phyloP scores from a whole-genome alignment of 2,888 invertebrate species.

The Tupiocoris notatus region DNA sequence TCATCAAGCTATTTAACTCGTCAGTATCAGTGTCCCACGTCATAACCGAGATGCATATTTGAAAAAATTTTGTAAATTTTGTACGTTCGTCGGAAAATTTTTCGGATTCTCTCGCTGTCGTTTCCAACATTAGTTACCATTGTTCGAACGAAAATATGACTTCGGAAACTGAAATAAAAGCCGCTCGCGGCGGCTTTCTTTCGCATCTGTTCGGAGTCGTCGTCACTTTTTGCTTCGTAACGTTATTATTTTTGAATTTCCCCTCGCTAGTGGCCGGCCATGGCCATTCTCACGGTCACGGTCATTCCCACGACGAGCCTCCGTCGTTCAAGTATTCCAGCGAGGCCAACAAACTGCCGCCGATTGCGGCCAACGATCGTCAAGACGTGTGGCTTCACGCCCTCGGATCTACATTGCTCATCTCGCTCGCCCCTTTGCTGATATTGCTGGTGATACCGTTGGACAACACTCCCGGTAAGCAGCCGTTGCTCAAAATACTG shows the following conservation, averaged over 20 bases:
- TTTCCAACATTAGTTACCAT: no score
- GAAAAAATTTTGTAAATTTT: no score
- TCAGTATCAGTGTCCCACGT: no score
- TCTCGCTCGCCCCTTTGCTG: conserved; percentile 92
- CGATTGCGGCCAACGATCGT: conserved; percentile 24
- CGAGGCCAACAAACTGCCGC: conserved; percentile 60
- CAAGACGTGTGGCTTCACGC: conserved; percentile 71
- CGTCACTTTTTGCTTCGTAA: conserved; percentile 12
- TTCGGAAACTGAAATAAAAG: background rate
- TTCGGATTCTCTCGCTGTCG: no score
- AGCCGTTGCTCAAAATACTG: conserved; percentile 83
- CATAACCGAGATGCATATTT: no score
- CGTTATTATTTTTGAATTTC: conserved; percentile 35
- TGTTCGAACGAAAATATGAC: no score
- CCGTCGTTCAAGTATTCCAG: conserved; percentile 82
- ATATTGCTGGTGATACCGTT: conserved; percentile 91
- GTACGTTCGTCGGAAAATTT: no score
- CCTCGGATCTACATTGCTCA: conserved; percentile 84
- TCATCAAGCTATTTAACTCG: no score
- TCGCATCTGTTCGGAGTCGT: background rate
- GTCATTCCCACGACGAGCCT: conserved; percentile 59
- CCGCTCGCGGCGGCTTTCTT: background rate
- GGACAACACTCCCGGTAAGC: conserved; percentile 78
- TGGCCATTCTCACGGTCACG: conserved; percentile 50
- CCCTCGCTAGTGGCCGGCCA: conserved; percentile 48